A percentile compares a stretch with the other conserved stretches of the same genome.
phyloP scores from a whole-genome alignment of 2,797 vertebrate species.

The Danio aesculapii region DNA sequence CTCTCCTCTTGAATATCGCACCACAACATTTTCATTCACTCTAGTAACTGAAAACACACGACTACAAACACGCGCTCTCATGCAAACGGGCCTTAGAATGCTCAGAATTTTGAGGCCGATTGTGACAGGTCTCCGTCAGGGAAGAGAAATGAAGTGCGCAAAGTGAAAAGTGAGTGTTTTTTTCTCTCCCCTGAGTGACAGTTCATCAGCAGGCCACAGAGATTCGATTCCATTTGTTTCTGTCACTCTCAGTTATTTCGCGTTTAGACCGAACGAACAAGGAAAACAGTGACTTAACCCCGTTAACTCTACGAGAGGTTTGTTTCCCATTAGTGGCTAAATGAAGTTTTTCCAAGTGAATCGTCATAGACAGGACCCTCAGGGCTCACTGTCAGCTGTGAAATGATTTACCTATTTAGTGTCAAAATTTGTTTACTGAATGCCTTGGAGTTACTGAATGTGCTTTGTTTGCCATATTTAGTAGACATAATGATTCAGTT shows the following conservation, averaged over 20 bases:
- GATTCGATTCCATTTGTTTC: conserved; percentile 41
- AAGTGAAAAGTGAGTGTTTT: conserved; percentile 34
- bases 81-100: conserved; percentile 2
- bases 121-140: conserved; percentile 49
- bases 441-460: not conserved
- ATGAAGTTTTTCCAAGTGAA: conserved; percentile 49
- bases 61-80: not conserved
- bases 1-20: conserved; percentile 30
- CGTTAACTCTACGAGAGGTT: conserved; percentile 60
- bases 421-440: conserved; percentile 1
- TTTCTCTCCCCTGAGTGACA: conserved; percentile 64
- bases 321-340: conserved; percentile 67
- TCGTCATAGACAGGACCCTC: conserved; percentile 17
- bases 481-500: not conserved
- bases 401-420: conserved; percentile 24
- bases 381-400: not conserved
- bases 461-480: not conserved
- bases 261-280: conserved; percentile 43
- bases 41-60: conserved; percentile 25
- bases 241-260: conserved; percentile 37
- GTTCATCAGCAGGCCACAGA: conserved; percentile 55
- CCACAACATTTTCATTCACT: not conserved
- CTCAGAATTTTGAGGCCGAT: conserved; percentile 33
- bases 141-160: conserved; percentile 66
- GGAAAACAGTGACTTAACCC: conserved; percentile 53